phyloP scores from a whole-genome alignment of 1,140 invertebrate species.

The Condylostylus longicornis region DNA sequence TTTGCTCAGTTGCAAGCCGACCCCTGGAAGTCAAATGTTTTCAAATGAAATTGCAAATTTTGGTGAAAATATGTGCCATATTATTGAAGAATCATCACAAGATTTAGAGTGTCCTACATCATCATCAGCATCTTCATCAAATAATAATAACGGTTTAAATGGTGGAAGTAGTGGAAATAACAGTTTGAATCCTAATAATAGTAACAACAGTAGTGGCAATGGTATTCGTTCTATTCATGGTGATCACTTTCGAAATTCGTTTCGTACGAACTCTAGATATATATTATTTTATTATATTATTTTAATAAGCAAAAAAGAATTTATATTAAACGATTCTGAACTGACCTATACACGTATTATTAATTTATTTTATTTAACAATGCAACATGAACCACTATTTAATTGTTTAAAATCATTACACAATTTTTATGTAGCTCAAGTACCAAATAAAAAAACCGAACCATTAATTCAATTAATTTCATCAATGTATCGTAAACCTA shows the following conservation, averaged over 20 bases:
- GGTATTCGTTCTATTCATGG: conserved; percentile 9
- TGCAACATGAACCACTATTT: conserved; percentile 49
- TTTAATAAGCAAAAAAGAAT: conserved; percentile 49
- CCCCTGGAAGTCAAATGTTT: conserved; percentile 28
- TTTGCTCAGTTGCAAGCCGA: conserved; percentile 35
- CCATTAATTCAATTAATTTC: conserved; percentile 43
- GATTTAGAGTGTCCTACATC: conserved; percentile 5
- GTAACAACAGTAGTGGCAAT: conserved; percentile 1
- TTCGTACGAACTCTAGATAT: conserved; percentile 43
- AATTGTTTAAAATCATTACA: conserved; percentile 44
- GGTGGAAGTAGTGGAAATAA: conserved; percentile 3
- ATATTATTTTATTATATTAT: conserved; percentile 54
- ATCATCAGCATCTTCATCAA: neutral
- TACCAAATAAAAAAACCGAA: conserved; percentile 45
- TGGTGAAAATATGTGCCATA: conserved; percentile 15
- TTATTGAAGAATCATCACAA: conserved; percentile 7
- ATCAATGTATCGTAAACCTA: conserved; percentile 43
- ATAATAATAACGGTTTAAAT: conserved; percentile 1
- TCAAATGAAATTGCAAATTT: conserved; percentile 28
- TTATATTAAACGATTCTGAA: conserved; percentile 46
- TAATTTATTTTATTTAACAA: conserved; percentile 48
- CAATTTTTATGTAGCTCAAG: conserved; percentile 48
- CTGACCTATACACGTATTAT: conserved; percentile 47
- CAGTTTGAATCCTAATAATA: conserved; percentile 2
- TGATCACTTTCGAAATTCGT: conserved; percentile 38